Conservation (phyloP, 1,140 invertebrate species). For the Sarcophaga peregrina region DNA sequence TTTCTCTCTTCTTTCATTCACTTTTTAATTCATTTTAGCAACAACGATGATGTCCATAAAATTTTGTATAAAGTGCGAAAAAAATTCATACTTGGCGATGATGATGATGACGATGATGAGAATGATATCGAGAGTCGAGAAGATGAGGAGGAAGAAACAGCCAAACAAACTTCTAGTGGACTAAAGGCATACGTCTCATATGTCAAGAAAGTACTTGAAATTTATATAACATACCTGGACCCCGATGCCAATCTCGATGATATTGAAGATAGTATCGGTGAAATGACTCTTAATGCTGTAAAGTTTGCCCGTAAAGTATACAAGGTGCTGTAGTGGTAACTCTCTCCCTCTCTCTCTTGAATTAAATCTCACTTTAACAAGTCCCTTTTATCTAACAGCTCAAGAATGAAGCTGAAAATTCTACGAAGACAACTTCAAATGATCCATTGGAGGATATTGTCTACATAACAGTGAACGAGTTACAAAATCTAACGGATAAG, state of each 20-base stretch:
- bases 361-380: not conserved
- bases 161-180: slow-evolving; percentile 51
- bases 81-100: slow-evolving; percentile 54
- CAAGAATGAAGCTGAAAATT: slow-evolving; percentile 67
- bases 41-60: slow-evolving; percentile 63
- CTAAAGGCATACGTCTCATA: slow-evolving; percentile 64
- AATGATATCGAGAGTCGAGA: slow-evolving; percentile 50
- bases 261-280: slow-evolving; percentile 66
- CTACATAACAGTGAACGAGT: slow-evolving; percentile 71
- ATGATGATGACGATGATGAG: slow-evolving; percentile 50
- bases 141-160: slow-evolving; percentile 57
- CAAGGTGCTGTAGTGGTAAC: slow-evolving; percentile 66
- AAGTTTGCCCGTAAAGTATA: slow-evolving; percentile 68
- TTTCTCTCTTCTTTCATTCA: not conserved
- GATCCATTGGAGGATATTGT: slow-evolving; percentile 69
- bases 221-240: slow-evolving; percentile 66
- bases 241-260: slow-evolving; percentile 61
- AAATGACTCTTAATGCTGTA: slow-evolving; percentile 68
- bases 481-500: slow-evolving; percentile 73
- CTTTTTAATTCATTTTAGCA: slow-evolving; percentile 48
- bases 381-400: slow-evolving; percentile 63
- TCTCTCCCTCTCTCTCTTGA: not conserved
- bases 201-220: slow-evolving; percentile 67
- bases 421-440: slow-evolving; percentile 66
- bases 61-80: slow-evolving; percentile 57